These are phyloP conservation scores for Chlorops oryzae DNA, from an alignment of 1,140 invertebrate species.

Conservation along the genomic window DNA sequence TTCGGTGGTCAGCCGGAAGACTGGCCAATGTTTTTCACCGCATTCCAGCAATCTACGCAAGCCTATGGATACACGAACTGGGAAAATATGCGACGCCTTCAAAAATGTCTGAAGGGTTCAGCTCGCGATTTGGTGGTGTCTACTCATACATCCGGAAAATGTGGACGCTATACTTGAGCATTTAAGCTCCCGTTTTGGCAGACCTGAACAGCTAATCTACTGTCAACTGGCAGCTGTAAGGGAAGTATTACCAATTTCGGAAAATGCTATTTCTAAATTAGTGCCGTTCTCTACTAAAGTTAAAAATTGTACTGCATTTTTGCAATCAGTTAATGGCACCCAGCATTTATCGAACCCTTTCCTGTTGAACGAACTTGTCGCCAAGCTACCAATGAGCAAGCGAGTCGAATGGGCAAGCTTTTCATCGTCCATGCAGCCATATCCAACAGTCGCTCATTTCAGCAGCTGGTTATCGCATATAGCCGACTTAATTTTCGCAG, in stretches of 20 bases:
- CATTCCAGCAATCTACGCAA: not conserved
- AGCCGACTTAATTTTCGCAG: not conserved
- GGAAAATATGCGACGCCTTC: not conserved
- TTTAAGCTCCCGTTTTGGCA: constrained; percentile 1
- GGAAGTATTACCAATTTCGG: constrained; percentile 4
- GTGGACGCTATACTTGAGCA: not conserved
- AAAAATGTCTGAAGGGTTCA: not conserved
- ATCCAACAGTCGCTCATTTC: not conserved
- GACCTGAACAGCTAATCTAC: constrained; percentile 1
- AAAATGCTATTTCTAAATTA: not conserved
- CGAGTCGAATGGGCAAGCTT: constrained; percentile 4
- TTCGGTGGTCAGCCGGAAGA: too few species aligned
- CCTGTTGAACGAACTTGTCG: not conserved
- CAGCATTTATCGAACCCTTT: constrained; percentile 5
- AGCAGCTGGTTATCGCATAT: not conserved
- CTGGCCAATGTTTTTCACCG: not conserved
- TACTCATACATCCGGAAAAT: not conserved
- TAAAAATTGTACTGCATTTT: constrained; percentile 6
- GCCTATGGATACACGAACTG: not conserved
- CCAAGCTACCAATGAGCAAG: constrained; percentile 10
- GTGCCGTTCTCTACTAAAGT: constrained; percentile 7
- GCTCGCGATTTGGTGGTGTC: constrained; percentile 1
- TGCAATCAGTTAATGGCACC: not conserved
- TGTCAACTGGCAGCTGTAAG: constrained; percentile 1
- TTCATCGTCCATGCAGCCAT: not conserved